phyloP scores from a whole-genome alignment of 2,113 vertebrate species.

The Lepidothrix coronata region DNA sequence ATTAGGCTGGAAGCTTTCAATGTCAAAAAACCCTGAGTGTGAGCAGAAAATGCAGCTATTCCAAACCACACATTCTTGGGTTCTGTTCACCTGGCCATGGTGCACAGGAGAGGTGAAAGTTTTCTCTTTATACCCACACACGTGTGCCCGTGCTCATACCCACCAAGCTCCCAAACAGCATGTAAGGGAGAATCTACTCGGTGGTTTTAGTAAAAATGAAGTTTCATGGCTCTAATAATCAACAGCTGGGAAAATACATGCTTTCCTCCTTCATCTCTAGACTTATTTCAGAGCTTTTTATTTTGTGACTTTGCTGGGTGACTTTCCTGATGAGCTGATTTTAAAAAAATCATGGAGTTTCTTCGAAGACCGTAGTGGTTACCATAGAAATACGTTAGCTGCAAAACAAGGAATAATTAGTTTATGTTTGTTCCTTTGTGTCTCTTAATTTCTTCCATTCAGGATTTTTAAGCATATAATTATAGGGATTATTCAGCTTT shows the following conservation, averaged over 20 bases:
- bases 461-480: slow-evolving; percentile 72
- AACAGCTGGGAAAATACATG: slow-evolving; percentile 6
- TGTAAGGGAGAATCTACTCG: background rate
- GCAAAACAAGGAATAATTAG: slow-evolving; percentile 68
- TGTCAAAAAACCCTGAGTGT: background rate
- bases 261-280: slow-evolving; percentile 16
- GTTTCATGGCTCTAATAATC: background rate
- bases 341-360: background rate
- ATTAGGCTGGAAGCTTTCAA: background rate
- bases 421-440: slow-evolving; percentile 65
- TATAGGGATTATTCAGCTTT: slow-evolving; percentile 70
- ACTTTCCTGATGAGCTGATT: slow-evolving; percentile 39
- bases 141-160: background rate
- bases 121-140: background rate
- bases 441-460: slow-evolving; percentile 74
- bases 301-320: slow-evolving; percentile 48
- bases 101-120: background rate
- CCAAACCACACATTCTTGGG: background rate
- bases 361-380: slow-evolving; percentile 31
- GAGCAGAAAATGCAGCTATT: background rate
- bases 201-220: slow-evolving; percentile 42
- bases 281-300: slow-evolving; percentile 23
- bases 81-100: background rate
- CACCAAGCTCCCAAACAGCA: background rate
- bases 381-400: slow-evolving; percentile 51